These are phyloP conservation scores for Liopterus haemorrhoidalis DNA, from an alignment of 2,888 invertebrate genomes.

Conservation along the genomic window DNA sequence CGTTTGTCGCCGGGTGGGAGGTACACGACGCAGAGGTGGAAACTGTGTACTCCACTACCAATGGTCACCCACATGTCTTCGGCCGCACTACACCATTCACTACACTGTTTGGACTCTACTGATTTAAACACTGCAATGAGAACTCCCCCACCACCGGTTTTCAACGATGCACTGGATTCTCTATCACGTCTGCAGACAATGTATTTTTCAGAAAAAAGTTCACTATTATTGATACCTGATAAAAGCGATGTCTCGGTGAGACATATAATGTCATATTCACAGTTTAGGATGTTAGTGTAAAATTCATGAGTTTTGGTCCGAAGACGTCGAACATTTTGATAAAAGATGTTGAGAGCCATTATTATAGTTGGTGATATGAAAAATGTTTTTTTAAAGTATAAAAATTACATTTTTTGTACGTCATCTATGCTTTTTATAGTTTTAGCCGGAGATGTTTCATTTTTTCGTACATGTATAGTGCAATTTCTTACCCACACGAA, in stretches of 20 bases:
- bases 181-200: no score
- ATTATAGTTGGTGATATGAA: background rate
- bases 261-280: background rate
- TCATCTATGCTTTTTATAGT: background rate
- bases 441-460: background rate
- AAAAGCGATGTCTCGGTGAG: constrained; percentile 1
- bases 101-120: no score
- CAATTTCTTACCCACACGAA: background rate
- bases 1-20: no score
- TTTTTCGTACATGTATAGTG: background rate
- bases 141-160: no score
- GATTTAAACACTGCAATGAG: no score
- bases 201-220: no score
- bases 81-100: no score
- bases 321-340: constrained; percentile 1
- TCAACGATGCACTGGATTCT: no score
- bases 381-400: background rate
- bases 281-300: background rate
- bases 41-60: no score
- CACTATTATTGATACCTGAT: no score
- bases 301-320: background rate
- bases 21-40: no score
- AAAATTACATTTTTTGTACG: background rate
- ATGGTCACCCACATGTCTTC: no score
- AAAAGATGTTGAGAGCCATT: constrained; percentile 2